Evolutionary conservation across 1,140 invertebrate genomes (phyloP).

Genomic region (Tetramorium parvispinum): DNA sequence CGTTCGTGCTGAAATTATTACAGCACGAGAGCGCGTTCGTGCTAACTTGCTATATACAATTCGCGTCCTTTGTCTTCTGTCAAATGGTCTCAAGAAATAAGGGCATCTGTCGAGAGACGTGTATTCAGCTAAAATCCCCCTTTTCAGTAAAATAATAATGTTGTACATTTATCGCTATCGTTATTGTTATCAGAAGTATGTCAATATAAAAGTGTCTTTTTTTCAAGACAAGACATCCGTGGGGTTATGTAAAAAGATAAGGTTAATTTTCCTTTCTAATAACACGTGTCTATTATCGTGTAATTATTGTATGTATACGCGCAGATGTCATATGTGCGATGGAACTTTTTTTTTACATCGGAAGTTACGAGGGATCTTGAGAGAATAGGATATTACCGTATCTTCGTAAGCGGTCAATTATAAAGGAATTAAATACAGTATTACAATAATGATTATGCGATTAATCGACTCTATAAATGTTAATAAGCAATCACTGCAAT

Average conservation of each 20-base stretch:
- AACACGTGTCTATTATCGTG: slow-evolving; percentile 17
- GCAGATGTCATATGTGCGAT: slow-evolving; percentile 60
- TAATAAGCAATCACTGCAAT: not conserved
- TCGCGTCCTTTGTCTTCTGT: slow-evolving; percentile 4
- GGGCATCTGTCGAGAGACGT: not conserved
- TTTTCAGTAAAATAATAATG: not conserved
- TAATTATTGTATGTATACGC: slow-evolving; percentile 50
- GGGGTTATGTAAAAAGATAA: slow-evolving; percentile 37
- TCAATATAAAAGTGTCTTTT: not conserved
- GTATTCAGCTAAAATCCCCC: not conserved
- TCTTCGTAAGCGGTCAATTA: slow-evolving; percentile 30
- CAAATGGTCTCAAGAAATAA: not conserved
- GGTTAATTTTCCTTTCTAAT: slow-evolving; percentile 48
- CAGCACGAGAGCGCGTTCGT: not conserved
- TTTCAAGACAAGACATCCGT: slow-evolving; percentile 17
- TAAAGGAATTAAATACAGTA: slow-evolving; percentile 44
- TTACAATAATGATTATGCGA: slow-evolving; percentile 47
- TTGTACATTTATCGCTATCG: not conserved
- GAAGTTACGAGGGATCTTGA: slow-evolving; percentile 43
- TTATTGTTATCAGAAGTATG: slow-evolving; percentile 18
- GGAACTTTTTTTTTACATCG: slow-evolving; percentile 39
- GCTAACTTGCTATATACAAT: not conserved
- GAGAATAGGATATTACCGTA: slow-evolving; percentile 26
- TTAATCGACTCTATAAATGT: not conserved
- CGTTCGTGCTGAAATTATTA: slow-evolving; percentile 21